These are phyloP conservation scores for Notolepis coatsorum DNA, from an alignment of 2,797 vertebrate species.

Conservation along the genomic window DNA sequence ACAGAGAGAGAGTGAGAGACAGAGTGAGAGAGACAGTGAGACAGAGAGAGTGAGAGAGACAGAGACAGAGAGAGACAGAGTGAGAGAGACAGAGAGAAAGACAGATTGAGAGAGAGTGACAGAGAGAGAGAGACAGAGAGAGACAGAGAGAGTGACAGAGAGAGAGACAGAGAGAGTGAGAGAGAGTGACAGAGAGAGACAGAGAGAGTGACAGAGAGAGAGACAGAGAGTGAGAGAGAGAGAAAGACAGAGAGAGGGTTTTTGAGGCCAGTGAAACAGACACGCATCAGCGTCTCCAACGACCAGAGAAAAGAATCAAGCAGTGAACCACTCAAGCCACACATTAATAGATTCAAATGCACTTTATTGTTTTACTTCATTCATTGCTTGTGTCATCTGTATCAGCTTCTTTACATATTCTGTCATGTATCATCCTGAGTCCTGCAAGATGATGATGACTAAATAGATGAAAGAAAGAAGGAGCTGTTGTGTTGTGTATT, in stretches of 20 bases:
- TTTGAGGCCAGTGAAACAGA: too few species aligned
- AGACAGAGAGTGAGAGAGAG: neutral
- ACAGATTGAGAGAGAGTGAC: too few species aligned
- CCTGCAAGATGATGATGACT: conserved; percentile 74
- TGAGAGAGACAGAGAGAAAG: too few species aligned
- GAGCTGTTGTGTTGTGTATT: too few species aligned
- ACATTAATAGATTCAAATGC: conserved; percentile 14
- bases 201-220: conserved; percentile 36
- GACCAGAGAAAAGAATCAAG: too few species aligned
- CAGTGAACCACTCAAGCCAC: neutral
- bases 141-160: conserved; percentile 33
- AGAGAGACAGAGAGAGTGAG: conserved; percentile 1
- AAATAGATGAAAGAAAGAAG: neutral
- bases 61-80: too few species aligned
- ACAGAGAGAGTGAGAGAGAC: too few species aligned
- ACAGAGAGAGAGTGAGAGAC: too few species aligned
- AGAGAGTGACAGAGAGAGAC: conserved; percentile 13
- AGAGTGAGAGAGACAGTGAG: too few species aligned
- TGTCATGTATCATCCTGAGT: conserved; percentile 68
- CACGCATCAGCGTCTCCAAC: too few species aligned
- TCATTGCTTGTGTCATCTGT: conserved; percentile 16
- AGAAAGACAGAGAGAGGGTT: conserved; percentile 7
- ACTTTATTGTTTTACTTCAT: conserved; percentile 54
- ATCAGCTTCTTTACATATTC: conserved; percentile 29
- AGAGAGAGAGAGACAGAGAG: conserved; percentile 28